These are phyloP conservation scores for Galerucella calmariensis DNA, from an alignment of 2,888 invertebrate genomes.

Conservation along the genomic window DNA sequence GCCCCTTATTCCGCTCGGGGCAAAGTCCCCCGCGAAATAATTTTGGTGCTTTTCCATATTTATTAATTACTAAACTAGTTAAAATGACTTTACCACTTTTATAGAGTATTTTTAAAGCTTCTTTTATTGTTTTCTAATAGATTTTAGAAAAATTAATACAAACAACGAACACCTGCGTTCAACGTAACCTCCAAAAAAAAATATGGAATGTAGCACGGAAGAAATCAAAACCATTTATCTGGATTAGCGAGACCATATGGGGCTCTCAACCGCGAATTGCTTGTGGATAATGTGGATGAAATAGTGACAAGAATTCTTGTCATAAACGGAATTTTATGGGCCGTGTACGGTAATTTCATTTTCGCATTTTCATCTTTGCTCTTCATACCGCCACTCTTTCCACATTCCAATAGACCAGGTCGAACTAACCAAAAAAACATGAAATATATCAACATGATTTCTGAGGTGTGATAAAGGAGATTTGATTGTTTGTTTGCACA, in stretches of 20 bases:
- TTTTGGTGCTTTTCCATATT: no score
- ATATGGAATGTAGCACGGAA: conserved; percentile 13
- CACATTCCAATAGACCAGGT: conserved; percentile 14
- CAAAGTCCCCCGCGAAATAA: no score
- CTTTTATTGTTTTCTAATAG: neutral
- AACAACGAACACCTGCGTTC: conserved; percentile 9
- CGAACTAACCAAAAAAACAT: neutral
- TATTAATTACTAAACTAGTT: no score
- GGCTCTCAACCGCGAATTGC: conserved; percentile 60
- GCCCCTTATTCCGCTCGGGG: no score
- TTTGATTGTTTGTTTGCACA: neutral
- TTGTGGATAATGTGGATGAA: conserved; percentile 58
- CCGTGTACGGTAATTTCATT: conserved; percentile 58
- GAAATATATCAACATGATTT: neutral
- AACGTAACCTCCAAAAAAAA: conserved; percentile 1
- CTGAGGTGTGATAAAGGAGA: neutral
- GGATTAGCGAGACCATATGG: conserved; percentile 61
- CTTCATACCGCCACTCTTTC: conserved; percentile 42
- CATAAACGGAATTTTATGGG: conserved; percentile 62
- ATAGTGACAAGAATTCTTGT: conserved; percentile 64
- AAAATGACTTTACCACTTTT: no score
- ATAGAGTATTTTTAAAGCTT: neutral
- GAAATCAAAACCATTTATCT: conserved; percentile 64
- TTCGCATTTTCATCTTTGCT: conserved; percentile 54
- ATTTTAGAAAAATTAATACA: neutral